phyloP scores from a whole-genome alignment of 1,140 invertebrate species.

The Ceratosolen fusciceps region DNA sequence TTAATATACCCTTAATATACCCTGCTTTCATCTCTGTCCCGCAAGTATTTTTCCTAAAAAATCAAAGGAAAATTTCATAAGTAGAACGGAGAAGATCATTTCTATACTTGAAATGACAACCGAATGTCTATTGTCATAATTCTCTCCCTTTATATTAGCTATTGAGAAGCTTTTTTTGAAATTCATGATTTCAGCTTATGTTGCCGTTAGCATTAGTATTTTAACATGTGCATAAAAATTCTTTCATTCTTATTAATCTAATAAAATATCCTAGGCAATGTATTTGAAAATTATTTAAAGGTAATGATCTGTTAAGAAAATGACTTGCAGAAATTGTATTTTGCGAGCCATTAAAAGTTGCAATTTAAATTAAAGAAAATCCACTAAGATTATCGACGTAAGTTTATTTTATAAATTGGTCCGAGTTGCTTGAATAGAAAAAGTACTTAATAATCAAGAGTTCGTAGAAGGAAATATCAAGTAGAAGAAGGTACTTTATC shows the following conservation, averaged over 20 bases:
- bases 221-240: background rate
- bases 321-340: background rate
- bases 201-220: too few species aligned
- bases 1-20: slow-evolving; percentile 1
- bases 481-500: background rate
- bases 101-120: too few species aligned
- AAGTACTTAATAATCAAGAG: background rate
- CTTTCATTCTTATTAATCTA: too few species aligned
- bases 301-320: too few species aligned
- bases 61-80: background rate
- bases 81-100: background rate
- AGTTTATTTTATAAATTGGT: too few species aligned
- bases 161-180: background rate
- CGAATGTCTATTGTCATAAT: too few species aligned
- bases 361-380: too few species aligned
- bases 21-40: slow-evolving; percentile 2
- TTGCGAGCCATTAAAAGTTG: too few species aligned
- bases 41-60: background rate
- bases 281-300: too few species aligned
- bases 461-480: background rate
- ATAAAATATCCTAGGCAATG: too few species aligned
- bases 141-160: slow-evolving; percentile 5
- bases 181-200: background rate
- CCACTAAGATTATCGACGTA: too few species aligned
- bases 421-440: background rate